Base-by-base conservation (phyloP, 1,140 invertebrate species). In the Cryptotermes secundus region DNA sequence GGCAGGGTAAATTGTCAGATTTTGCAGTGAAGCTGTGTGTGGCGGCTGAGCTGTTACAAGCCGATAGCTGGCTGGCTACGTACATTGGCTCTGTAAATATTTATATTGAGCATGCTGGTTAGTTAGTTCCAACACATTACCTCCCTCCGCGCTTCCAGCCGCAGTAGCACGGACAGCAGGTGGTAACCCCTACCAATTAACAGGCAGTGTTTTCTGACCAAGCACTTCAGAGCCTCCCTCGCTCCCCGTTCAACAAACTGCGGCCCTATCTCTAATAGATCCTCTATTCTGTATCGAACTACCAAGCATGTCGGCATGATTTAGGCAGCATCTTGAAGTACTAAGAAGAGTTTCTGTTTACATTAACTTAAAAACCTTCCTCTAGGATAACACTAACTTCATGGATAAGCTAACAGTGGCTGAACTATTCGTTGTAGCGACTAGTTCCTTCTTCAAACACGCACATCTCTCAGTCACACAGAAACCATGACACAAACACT, bases 171-270 rank as follows among this genome's bases (percentile, higher is more conserved):
- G 59, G 59, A 72, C n/a, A 81, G 42, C 80, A 81, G 80, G 80
- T 81, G 80, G n/a, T 36, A 45, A 45, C 35, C 59, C 59, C 26
- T 36, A 38, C 80, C 80, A 81, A 81, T 81, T 81, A 81, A n/a
- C 34, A 36, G n/a, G 35, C 80, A 81, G 2, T 81, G 80, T 81
- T 81, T 38, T 81, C 80, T 81, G 22, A 38, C 42, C 80, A 81
- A 81, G 80, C 80, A 81, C 80, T 81, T 81, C 7, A 81, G n/a
- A n/a, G n/a, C n/a, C n/a, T n/a, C n/a, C n/a, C n/a, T n/a, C 35
- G 31, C 26, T 26, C 59, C 59, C 59, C 31, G 59, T 14, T 72
- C 53, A n/a, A 26, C 59, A 31, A 72, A 72, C 59, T 72, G 10
- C 6, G 2, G 26, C 59, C n/a, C 59, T 14, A n/a, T 72, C 59